Evolutionary conservation across 2,888 invertebrate genomes (phyloP).

Genomic region (Nomada ruficornis): DNA sequence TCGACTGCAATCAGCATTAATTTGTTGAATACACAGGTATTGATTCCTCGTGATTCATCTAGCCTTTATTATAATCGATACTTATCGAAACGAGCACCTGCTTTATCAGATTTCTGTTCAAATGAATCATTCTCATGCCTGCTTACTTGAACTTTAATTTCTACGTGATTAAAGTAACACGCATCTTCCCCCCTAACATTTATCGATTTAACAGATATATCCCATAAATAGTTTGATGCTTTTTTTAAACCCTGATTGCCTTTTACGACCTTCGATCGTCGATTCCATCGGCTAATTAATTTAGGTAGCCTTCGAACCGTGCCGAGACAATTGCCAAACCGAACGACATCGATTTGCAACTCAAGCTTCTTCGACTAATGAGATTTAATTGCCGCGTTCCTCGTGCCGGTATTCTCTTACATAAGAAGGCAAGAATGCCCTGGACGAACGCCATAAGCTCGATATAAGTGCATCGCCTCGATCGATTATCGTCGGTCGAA

Average conservation of each 20-base stretch:
- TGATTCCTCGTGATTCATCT: conserved; percentile 21
- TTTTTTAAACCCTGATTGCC: conserved; percentile 6
- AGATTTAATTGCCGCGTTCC: conserved; percentile 47
- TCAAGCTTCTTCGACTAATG: conserved; percentile 35
- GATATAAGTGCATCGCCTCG: conserved; percentile 16
- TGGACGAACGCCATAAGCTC: conserved; percentile 46
- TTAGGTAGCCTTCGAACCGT: conserved; percentile 22
- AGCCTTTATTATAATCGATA: conserved; percentile 10
- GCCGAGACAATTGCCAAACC: conserved; percentile 35
- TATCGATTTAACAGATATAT: not conserved
- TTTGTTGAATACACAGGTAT: conserved; percentile 8
- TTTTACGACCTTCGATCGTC: conserved; percentile 24
- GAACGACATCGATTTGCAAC: conserved; percentile 40
- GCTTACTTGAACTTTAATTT: not conserved
- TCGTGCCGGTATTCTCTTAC: conserved; percentile 36
- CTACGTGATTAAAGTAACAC: not conserved
- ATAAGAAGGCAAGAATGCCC: conserved; percentile 38
- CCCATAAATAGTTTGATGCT: not conserved
- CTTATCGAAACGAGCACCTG: not conserved
- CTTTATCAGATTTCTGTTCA: conserved; percentile 1
- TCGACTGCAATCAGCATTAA: not conserved
- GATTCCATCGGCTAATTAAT: conserved; percentile 46
- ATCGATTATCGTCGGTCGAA: not conserved
- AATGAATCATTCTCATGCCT: not conserved
- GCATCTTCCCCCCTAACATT: not conserved